Base-by-base conservation (phyloP, 2,113 vertebrate genomes). In the Vulpes ferrilata region DNA sequence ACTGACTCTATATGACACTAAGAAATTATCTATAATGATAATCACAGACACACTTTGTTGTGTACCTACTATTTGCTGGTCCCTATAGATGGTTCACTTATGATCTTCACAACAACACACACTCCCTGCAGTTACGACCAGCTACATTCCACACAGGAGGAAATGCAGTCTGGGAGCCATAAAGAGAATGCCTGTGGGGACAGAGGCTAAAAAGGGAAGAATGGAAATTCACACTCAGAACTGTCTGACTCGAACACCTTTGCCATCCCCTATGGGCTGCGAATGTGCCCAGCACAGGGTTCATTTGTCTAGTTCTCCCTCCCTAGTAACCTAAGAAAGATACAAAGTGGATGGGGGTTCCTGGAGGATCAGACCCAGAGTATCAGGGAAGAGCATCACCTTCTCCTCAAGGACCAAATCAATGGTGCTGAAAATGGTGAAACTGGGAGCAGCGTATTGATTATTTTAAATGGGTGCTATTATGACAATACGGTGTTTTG, bases 381-480 rank as follows among this genome's bases (percentile, higher is more conserved):
- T 25, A 12, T 57, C 53, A 48, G 17, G 19, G 16, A 51, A 69
- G 62, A 38, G 7, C 11, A 13, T 88, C 48, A 59, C 12, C 76
- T 35, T 53, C 51, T 81, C 38, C 88, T 91, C 10, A 7, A 69
- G n/a, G 16, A 79, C 27, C 65, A 73, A 64, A 79, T 32, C 35
- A 25, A 51, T 15, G 53, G 17, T 30, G 43, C n/a, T 30, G 11
- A 59, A 59, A 59, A 32, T 2, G 25, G 76, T 73, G 64, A 92
- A 60, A 19, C 15, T 5, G 43, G 53, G 35, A 88, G 16, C 38
- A 48, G 27, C 20, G 19, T 23, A 53, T 32, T 43, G 88, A 84
- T 80, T 84, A 35, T 67, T 89, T 94, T 93, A 89, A 90, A 96
- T 13, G 62, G 82, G 82, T 82, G 73, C 59, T 62, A 62, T 62